Base-by-base conservation (phyloP, 2,888 invertebrate genomes). In the Lymantria monacha region DNA sequence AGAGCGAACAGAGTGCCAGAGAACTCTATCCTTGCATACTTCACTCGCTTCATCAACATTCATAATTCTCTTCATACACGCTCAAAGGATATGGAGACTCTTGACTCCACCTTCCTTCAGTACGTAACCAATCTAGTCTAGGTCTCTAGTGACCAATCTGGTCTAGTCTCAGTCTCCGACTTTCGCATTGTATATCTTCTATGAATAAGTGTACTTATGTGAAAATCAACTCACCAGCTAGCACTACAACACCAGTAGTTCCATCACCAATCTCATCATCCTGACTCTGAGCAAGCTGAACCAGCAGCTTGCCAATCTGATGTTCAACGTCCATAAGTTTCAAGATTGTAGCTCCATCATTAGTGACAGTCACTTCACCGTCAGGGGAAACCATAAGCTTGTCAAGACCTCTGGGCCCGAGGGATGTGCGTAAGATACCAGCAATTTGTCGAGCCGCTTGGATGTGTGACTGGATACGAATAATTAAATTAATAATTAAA, bases 211-310 rank as follows among this genome's bases (percentile, higher is more conserved):
- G 22, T 22, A 22, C 5, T 22, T 22, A 22, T 22, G 2, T 22
- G 5, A 22, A 22, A 22, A 3, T 5, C 2, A 22, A 66, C 77
- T 66, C 57, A 76, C 94, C 95, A 60, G 95, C 95, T 53, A 95
- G 78, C 0, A 95, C 95, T 13, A 99, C 99, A 65, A 99, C 99
- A 10, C 99, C 99, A 9, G 99, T 99, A 0, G 99, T 99, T 44
- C 99, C 99, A 91, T 99, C 99, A 38, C 99, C 99, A 72, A 99
- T 99, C 92, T 99, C 99, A 91, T 99, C 98, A 83, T 99, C 99
- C 85, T 99, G 99, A 51, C 99, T 98, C 85, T 99, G 98, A 30
- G 98, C 98, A 53, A 99, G 87, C 81, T 99, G 98, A 22, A 99
- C 99, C 94, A 99, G 95, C 46, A 99, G 92, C 83, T 99, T 99